phyloP scores from a whole-genome alignment of 2,797 vertebrate species.

The Philypnodon macrostomus region DNA sequence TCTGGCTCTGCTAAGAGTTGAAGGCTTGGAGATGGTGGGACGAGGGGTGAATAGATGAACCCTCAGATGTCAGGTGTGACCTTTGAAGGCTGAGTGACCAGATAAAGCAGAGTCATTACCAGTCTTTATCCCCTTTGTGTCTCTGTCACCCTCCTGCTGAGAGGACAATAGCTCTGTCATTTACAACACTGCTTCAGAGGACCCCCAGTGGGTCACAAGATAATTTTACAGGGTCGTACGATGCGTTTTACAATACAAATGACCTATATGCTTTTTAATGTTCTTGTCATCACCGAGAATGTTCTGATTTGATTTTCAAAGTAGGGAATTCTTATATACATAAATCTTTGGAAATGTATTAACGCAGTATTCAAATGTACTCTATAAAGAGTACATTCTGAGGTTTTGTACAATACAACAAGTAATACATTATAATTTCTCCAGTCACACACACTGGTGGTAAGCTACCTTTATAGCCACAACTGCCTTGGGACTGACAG shows the following conservation, averaged over 20 bases:
- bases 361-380: background rate
- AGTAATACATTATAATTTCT: too few relatives aligned
- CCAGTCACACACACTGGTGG: too few relatives aligned
- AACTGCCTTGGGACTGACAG: too few relatives aligned
- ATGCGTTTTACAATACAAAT: slow-evolving; percentile 18
- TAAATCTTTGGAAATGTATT: background rate
- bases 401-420: too few relatives aligned
- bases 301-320: background rate
- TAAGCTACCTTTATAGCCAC: too few relatives aligned
- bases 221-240: slow-evolving; percentile 40
- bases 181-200: slow-evolving; percentile 34
- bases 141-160: slow-evolving; percentile 54
- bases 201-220: slow-evolving; percentile 30
- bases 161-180: slow-evolving; percentile 60
- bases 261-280: background rate
- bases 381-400: too few relatives aligned
- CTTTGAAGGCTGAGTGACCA: slow-evolving; percentile 69
- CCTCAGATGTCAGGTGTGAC: slow-evolving; percentile 60
- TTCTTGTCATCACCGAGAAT: background rate
- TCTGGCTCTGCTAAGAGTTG: slow-evolving; percentile 8
- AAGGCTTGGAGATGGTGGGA: slow-evolving; percentile 14
- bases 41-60: slow-evolving; percentile 39
- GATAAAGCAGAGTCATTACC: slow-evolving; percentile 62
- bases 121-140: slow-evolving; percentile 58
- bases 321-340: background rate